Base-by-base conservation (phyloP, 2,113 vertebrate genomes). In the Laticauda laticaudata region DNA sequence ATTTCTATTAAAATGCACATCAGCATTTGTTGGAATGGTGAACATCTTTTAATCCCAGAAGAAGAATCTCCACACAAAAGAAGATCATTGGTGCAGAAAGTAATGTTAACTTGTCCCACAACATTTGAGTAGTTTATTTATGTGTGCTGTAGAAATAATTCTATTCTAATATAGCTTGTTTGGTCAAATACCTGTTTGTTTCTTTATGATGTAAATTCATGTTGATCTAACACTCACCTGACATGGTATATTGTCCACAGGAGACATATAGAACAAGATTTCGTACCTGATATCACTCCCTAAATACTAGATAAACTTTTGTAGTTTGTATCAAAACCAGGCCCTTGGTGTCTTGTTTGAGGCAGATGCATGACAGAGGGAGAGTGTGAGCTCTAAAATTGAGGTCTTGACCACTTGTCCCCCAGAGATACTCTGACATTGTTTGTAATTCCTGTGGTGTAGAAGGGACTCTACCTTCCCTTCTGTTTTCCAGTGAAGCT, bases 361-460 rank as follows among this genome's bases (percentile, higher is more conserved):
- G 56, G 64, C 61, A 91, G 54, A 7, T 29, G 86, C 15, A 59
- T 91, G 45, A 59, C 89, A 75, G 53, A 88, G 23, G 43, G 10
- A 90, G 59, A 48, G 55, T 12, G 69, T 87, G 56, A 92, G 48
- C 56, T 90, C 43, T 88, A 87, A 86, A 94, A 91, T 88, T 88
- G 89, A 94, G 92, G 91, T 87, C 89, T 91, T 94, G 93, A 91
- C 86, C 61, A 64, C 2, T 24, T 26, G 61, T 75, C 48, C 86
- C 92, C 92, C 88, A 91, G n/a, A 91, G 64, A 92, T 91, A 43
- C 48, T 54, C 26, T 88, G 43, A 43, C 39, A 34, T 81, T 91
- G 89, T 91, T 90, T 94, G 53, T 56, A 51, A 88, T 54, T 91
- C 39, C 75, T 75, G 53, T 59, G 34, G 75, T 20, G 86, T 51